Evolutionary conservation across 2,113 vertebrate genomes (phyloP).

Genomic region (Chrysemys picta): DNA sequence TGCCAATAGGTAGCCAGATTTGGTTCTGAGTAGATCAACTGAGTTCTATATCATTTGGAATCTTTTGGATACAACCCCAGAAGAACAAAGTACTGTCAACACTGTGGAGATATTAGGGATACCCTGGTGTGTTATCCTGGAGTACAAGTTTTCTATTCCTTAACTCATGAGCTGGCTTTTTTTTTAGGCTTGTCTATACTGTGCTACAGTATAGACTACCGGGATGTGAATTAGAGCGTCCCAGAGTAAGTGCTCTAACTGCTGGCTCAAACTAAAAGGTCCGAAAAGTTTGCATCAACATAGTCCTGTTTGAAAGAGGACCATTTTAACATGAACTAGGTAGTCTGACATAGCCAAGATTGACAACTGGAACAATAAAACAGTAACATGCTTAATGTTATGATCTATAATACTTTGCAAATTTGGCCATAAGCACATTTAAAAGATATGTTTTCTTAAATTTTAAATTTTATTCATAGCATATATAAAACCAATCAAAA

Average conservation of each 20-base stretch:
- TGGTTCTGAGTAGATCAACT: neutral
- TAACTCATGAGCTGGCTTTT: neutral
- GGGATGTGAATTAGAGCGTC: neutral
- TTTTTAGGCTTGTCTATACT: neutral
- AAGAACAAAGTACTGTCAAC: neutral
- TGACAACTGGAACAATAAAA: neutral
- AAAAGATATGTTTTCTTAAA: fast-evolving
- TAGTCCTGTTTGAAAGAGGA: neutral
- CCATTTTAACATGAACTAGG: neutral
- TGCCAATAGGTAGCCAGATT: neutral
- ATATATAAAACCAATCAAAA: neutral
- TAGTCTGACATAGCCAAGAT: neutral
- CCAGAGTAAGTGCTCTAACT: neutral
- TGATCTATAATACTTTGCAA: neutral
- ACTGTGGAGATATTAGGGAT: neutral
- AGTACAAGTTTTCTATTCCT: neutral
- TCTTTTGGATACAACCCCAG: neutral
- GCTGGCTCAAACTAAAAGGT: neutral
- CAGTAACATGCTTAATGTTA: neutral
- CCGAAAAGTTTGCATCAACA: neutral
- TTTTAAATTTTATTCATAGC: neutral
- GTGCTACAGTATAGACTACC: neutral
- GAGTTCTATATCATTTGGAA: neutral
- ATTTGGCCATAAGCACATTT: neutral
- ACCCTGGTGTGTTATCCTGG: neutral